A percentile compares a stretch with the other conserved stretches of the same genome.
These are phyloP conservation scores for Paraplagusia blochii DNA, from an alignment of 2,113 vertebrate species.

Conservation along the genomic window DNA sequence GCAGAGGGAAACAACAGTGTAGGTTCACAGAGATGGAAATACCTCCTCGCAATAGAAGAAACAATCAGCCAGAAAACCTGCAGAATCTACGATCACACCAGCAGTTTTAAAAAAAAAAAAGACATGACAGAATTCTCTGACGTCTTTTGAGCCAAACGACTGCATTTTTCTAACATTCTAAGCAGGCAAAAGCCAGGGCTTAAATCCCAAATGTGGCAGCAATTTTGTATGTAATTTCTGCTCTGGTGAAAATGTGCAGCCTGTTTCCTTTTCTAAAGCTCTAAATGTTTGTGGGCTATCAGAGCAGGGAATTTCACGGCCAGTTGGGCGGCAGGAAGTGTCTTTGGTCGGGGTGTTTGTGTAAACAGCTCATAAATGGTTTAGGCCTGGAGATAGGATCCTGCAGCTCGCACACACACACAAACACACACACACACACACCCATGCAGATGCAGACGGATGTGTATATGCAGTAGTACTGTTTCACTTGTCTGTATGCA, in stretches of 20 bases:
- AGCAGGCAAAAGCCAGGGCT: background rate
- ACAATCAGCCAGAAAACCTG: too few relatives aligned
- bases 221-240: slow-evolving; percentile 53
- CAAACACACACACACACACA: slow-evolving; percentile 4
- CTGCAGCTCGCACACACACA: background rate
- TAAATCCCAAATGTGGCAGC: slow-evolving; percentile 65
- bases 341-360: slow-evolving; percentile 59
- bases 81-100: too few relatives aligned
- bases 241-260: slow-evolving; percentile 31
- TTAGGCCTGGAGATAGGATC: slow-evolving; percentile 36
- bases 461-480: background rate
- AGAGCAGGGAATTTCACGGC: slow-evolving; percentile 61
- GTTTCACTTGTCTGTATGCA: background rate
- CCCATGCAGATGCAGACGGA: background rate
- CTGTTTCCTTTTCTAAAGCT: slow-evolving; percentile 51
- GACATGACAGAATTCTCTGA: too few relatives aligned
- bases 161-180: too few relatives aligned
- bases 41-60: too few relatives aligned
- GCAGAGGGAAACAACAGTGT: too few relatives aligned
- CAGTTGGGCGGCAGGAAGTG: slow-evolving; percentile 71
- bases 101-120: too few relatives aligned
- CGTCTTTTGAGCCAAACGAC: background rate
- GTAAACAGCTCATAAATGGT: slow-evolving; percentile 64
- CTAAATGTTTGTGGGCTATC: slow-evolving; percentile 40
- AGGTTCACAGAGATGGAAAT: too few relatives aligned